Evolutionary conservation across 1,140 invertebrate genomes (phyloP), one percentile per base, ranked within the genome.

Genomic region (Leptonema lineaticorne): DNA sequence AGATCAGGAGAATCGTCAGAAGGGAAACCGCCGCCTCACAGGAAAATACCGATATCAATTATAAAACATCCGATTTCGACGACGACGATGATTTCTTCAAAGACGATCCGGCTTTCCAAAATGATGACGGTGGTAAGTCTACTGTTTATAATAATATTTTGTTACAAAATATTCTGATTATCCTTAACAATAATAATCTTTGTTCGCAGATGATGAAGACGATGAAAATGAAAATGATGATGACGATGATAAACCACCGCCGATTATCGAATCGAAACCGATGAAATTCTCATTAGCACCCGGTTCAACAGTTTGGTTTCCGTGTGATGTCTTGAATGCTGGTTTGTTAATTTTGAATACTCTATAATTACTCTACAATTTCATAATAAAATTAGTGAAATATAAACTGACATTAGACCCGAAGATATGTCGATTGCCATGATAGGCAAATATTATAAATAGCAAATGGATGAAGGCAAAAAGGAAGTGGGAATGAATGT

Each of bases 241-340:
- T 27, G 46, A 67, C 20, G 63, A 67, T 45, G 64, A 59, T 22
- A 33, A 30, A 22, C 4, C 16, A 11, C 9, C 41, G 20, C 7
- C 59, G 2, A 2, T 3, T 6, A 58, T 72, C 7, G 50, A 8
- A 3, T 63, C 67, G 9, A 64, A 53, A 37, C 30, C 64, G 4
- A 33, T 20, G 28, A 63, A 68, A 16, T 74, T 76, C 65, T 72
- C 73, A 48, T 70, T 72, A 8, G 62, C 70, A 8, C 69, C 64
- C n/a, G 77, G 78, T 33, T 73, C 75, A 6, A 76, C 71, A 18
- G 74, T 77, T n/a, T 69, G 70, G 65, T 71, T 79, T 41, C 78
- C 78, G 1, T 79, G 78, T 68, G 71, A 78, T 67, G 74, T 75
- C 45, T 71, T 75, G 37, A 76, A 78, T 67, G 68, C 74, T 41